phyloP scores from a whole-genome alignment of 2,797 vertebrate genomes.

The Acipenser ruthenus region DNA sequence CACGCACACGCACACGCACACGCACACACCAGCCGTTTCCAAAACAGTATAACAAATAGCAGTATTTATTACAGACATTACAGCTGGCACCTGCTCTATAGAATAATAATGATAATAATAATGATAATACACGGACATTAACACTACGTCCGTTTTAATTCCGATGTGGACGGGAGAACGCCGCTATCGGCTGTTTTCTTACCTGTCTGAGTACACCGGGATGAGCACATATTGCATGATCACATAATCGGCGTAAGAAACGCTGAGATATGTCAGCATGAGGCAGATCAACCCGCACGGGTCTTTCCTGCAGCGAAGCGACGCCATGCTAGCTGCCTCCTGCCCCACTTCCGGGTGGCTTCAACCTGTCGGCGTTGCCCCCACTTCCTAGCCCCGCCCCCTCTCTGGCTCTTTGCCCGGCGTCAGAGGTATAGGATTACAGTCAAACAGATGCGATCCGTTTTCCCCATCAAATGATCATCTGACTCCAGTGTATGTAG shows the following conservation, averaged over 20 bases:
- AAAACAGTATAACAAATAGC: too few species aligned
- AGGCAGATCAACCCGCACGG: constrained; percentile 64
- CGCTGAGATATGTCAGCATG: constrained; percentile 66
- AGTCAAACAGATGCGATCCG: too few species aligned
- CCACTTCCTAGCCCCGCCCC: constrained; percentile 19
- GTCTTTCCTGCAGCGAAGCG: constrained; percentile 55
- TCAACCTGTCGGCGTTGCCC: constrained; percentile 21
- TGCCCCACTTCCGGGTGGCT: constrained; percentile 39
- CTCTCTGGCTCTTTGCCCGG: background rate
- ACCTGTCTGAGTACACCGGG: constrained; percentile 63
- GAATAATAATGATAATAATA: too few species aligned
- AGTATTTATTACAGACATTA: too few species aligned
- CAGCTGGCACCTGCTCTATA: too few species aligned
- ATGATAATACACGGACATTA: background rate
- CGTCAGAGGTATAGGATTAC: too few species aligned
- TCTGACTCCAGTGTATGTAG: too few species aligned
- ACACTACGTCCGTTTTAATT: background rate
- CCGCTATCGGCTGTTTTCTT: constrained; percentile 18
- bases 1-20: too few species aligned
- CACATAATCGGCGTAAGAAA: constrained; percentile 71
- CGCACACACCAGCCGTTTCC: too few species aligned
- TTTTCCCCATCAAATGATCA: too few species aligned
- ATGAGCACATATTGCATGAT: constrained; percentile 65
- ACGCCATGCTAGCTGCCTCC: constrained; percentile 54
- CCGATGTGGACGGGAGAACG: background rate